phyloP scores from a whole-genome alignment of 2,888 invertebrate genomes.

The Idaea biselata region DNA sequence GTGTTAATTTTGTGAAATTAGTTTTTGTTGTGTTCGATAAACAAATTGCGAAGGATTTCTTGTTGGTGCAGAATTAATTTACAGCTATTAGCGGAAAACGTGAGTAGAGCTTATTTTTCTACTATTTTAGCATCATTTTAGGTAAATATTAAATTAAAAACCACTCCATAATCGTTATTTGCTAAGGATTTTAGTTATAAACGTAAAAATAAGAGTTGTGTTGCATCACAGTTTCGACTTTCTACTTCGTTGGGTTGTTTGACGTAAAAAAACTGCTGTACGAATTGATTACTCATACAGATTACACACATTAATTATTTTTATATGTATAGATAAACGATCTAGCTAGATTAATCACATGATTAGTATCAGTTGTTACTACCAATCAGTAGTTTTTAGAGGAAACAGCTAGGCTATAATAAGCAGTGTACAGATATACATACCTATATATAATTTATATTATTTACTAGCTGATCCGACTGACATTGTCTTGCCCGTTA shows the following conservation, averaged over 20 bases:
- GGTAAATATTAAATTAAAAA: neutral
- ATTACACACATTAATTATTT: no score
- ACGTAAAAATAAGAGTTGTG: neutral
- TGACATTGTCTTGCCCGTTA: no score
- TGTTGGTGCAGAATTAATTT: neutral
- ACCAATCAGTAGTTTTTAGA: no score
- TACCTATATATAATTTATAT: no score
- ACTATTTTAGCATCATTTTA: neutral
- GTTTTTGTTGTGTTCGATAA: neutral
- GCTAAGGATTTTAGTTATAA: neutral
- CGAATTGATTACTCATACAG: neutral
- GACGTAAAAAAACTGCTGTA: neutral
- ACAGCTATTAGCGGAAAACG: neutral
- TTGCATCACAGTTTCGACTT: neutral
- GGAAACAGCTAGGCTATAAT: no score
- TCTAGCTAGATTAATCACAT: neutral
- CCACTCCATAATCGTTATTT: neutral
- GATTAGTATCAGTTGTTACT: no score
- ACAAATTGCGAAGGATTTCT: neutral
- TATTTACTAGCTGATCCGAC: no score
- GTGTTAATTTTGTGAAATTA: neutral
- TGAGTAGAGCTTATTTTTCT: neutral
- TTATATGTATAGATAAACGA: no score
- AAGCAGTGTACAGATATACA: no score
- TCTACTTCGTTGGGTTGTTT: neutral